Percentiles rank a stretch among this genome's conserved stretches.
phyloP scores from a whole-genome alignment of 2,113 vertebrate species.

The Perccottus glenii region DNA sequence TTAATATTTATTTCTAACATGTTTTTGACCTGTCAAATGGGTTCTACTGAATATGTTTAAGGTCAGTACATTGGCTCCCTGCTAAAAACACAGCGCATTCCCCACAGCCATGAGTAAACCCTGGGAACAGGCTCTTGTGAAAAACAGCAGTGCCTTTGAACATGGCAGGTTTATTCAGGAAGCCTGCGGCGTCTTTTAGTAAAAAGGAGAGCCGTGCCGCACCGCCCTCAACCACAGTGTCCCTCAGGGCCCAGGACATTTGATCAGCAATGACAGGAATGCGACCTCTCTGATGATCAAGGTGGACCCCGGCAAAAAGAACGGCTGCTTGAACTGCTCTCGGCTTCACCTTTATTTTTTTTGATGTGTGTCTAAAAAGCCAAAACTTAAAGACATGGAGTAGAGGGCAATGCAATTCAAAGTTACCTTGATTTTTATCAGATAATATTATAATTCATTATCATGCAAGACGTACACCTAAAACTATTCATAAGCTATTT shows the following conservation, averaged over 20 bases:
- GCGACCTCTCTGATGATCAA: conserved; percentile 19
- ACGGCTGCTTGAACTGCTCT: neutral
- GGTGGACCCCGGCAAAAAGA: conserved; percentile 5
- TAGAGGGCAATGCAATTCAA: neutral
- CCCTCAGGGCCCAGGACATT: conserved; percentile 8
- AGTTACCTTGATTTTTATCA: no score
- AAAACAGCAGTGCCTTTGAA: conserved; percentile 16
- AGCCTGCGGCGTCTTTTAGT: conserved; percentile 3
- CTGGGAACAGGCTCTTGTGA: conserved; percentile 6
- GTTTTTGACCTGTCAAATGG: no score
- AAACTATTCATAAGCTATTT: no score
- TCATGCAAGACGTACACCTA: no score
- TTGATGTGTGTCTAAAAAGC: neutral
- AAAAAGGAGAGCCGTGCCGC: conserved; percentile 8
- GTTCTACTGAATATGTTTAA: neutral
- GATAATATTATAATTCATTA: no score
- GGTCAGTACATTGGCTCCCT: neutral
- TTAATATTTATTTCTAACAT: no score
- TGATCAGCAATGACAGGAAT: conserved; percentile 33
- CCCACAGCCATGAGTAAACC: conserved; percentile 1
- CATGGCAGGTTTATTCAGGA: conserved; percentile 7
- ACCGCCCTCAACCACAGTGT: neutral
- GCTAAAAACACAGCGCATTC: conserved; percentile 3
- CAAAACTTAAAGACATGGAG: neutral
- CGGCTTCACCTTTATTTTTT: neutral